Base-by-base conservation (phyloP, 2,888 invertebrate species). In the Cheiracanthium punctorium region DNA sequence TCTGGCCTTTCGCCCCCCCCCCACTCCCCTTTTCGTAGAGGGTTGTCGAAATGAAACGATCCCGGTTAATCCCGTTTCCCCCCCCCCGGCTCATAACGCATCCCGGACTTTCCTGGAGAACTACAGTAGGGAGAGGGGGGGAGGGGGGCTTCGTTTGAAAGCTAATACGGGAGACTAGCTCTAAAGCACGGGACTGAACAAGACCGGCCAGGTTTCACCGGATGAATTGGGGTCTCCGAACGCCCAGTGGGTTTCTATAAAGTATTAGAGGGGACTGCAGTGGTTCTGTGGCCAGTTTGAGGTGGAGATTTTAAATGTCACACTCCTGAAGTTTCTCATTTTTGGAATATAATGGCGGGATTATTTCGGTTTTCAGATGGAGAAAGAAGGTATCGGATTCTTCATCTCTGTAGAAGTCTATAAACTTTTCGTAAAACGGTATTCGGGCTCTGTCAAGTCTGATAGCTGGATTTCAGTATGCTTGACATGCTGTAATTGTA, bases 11-110 rank as follows among this genome's bases (percentile, higher is more conserved):
- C 52, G 7, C 30, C 30, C 48, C 32, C 32, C 58, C 17, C 48
- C 48, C 7, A 7, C 65, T 41, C 33, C n/a, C 17, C 41, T 14
- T 2, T 30, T 24, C 14, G 48, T 48, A 29, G 32, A 64, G 79
- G 79, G 43, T 74, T 79, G 79, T 70, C 74, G 84, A 79, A 85
- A 85, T 85, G 84, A 85, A 85, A 85, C 84, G 84, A 85, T 85
- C 73, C 58, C 48, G 65, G 52, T 84, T 85, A 85, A 85, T 85
- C 84, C 84, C 67, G 82, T 75, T 75, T 75, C 64, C 71, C 82
- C 67, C 82, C 67, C 84, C 79, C 70, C 75, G 81, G 52, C 81
- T 76, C 71, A 76, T 82, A 76, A 76, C 82, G 67, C 72, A 64
- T 58, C 80, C 67, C 29, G 37, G 41, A 41, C 72, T 58, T 29